These are phyloP conservation scores for Phaethon lepturus DNA, from an alignment of 2,113 vertebrate species.

Conservation along the genomic window DNA sequence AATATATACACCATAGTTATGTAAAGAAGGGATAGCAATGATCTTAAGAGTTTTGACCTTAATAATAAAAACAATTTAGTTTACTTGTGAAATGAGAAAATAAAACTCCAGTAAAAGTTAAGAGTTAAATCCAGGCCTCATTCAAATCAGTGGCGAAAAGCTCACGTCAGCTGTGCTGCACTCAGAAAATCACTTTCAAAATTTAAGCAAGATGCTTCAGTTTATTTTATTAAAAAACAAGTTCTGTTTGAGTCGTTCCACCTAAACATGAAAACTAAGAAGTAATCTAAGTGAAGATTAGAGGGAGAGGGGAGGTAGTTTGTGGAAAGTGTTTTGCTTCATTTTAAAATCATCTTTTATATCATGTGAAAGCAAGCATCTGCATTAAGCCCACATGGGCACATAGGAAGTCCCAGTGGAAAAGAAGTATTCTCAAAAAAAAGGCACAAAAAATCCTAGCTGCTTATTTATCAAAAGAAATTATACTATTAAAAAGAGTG, in stretches of 20 bases:
- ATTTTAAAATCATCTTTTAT: constrained; percentile 38
- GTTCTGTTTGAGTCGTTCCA: not conserved
- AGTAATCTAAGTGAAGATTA: not conserved
- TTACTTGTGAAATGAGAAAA: not conserved
- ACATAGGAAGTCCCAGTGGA: constrained; percentile 33
- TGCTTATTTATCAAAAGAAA: constrained; percentile 64
- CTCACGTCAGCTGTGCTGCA: not conserved
- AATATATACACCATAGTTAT: not conserved
- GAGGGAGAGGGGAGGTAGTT: not conserved
- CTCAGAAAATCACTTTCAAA: not conserved
- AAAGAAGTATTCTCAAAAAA: constrained; percentile 36
- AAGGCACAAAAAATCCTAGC: constrained; percentile 28
- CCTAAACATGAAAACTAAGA: not conserved
- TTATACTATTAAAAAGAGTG: constrained; percentile 52
- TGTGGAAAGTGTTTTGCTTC: not conserved
- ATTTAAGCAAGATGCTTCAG: not conserved
- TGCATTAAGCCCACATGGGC: not conserved
- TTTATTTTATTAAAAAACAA: not conserved
- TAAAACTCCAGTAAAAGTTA: not conserved
- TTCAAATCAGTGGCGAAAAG: not conserved
- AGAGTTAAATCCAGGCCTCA: not conserved
- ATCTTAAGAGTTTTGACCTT: not conserved
- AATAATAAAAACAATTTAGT: not conserved
- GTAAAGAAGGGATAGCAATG: not conserved
- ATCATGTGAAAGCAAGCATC: constrained; percentile 9